Evolutionary conservation across 2,113 vertebrate genomes (phyloP).

Genomic region (Pholis gunnellus): DNA sequence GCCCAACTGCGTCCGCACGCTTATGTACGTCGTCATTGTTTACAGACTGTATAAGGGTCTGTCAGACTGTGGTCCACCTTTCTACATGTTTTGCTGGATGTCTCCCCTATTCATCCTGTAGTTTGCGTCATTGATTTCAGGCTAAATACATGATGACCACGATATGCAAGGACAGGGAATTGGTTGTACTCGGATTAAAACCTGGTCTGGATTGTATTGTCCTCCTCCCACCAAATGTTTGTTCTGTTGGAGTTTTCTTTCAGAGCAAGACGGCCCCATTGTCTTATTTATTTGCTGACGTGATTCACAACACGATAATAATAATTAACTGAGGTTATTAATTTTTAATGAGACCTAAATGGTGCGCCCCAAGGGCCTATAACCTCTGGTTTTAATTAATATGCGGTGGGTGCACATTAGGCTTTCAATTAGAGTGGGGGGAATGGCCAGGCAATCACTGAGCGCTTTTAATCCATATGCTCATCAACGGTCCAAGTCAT

Average conservation of each 20-base stretch:
- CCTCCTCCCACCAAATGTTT: constrained; percentile 20
- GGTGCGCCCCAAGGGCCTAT: constrained; percentile 82
- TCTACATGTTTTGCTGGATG: constrained; percentile 35
- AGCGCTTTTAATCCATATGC: constrained; percentile 84
- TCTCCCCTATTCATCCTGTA: constrained; percentile 36
- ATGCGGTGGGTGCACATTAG: constrained; percentile 83
- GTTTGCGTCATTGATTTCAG: constrained; percentile 64
- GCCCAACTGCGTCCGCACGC: too few relatives aligned
- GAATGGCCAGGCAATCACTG: constrained; percentile 80
- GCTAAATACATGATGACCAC: constrained; percentile 37
- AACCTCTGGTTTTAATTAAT: constrained; percentile 88
- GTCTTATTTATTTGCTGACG: constrained; percentile 80
- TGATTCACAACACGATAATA: constrained; percentile 82
- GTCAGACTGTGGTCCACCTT: neutral
- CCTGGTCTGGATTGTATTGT: constrained; percentile 20
- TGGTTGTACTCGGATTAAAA: constrained; percentile 62
- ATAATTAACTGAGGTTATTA: constrained; percentile 86
- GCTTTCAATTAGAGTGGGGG: constrained; percentile 84
- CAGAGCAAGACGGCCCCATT: constrained; percentile 54
- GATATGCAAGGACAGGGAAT: constrained; percentile 38
- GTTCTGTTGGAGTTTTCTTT: neutral
- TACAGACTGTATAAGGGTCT: neutral
- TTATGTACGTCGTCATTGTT: too few relatives aligned
- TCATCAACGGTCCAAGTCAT: constrained; percentile 82
- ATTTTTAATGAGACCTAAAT: constrained; percentile 87